A percentile compares a stretch with the other conserved stretches of the same genome.
Evolutionary conservation across 2,888 invertebrate genomes (phyloP).

Genomic region (Alloplasta piceator): DNA sequence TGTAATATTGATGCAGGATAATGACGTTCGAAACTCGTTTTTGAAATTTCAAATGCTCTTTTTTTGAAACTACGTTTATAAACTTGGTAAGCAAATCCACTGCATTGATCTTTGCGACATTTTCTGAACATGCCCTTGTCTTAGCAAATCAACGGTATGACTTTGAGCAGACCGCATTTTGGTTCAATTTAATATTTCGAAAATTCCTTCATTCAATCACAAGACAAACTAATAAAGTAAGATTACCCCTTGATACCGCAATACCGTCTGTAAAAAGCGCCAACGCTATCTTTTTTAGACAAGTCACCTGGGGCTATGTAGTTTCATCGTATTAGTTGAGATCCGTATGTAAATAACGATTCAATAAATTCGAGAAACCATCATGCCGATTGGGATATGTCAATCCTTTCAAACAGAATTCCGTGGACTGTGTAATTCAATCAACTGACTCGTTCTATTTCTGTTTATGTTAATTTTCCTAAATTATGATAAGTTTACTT

Average conservation of each 20-base stretch:
- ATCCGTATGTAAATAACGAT: conserved; percentile 27
- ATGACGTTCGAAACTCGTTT: too few relatives aligned
- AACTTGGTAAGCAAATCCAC: too few relatives aligned
- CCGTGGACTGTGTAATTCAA: conserved; percentile 8
- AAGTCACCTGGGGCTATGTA: conserved; percentile 20
- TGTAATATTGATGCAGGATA: too few relatives aligned
- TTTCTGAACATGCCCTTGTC: too few relatives aligned
- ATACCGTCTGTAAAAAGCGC: conserved; percentile 35
- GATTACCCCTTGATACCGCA: conserved; percentile 36
- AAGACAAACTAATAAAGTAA: conserved; percentile 18
- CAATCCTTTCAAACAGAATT: conserved; percentile 9
- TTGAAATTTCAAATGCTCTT: too few relatives aligned
- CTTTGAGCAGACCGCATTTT: too few relatives aligned
- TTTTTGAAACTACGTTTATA: too few relatives aligned
- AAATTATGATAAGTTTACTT: too few relatives aligned
- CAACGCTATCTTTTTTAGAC: conserved; percentile 36
- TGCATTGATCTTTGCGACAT: too few relatives aligned
- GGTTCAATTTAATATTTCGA: too few relatives aligned
- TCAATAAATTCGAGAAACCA: conserved; percentile 33
- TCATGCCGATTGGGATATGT: conserved; percentile 6
- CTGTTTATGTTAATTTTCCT: not conserved
- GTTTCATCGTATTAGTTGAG: not conserved
- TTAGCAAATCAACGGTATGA: too few relatives aligned
- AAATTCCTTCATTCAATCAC: too few relatives aligned
- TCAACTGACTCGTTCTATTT: not conserved